These are phyloP conservation scores for Cavia aperea DNA, from an alignment of 2,113 vertebrate genomes.

Conservation along the genomic window DNA sequence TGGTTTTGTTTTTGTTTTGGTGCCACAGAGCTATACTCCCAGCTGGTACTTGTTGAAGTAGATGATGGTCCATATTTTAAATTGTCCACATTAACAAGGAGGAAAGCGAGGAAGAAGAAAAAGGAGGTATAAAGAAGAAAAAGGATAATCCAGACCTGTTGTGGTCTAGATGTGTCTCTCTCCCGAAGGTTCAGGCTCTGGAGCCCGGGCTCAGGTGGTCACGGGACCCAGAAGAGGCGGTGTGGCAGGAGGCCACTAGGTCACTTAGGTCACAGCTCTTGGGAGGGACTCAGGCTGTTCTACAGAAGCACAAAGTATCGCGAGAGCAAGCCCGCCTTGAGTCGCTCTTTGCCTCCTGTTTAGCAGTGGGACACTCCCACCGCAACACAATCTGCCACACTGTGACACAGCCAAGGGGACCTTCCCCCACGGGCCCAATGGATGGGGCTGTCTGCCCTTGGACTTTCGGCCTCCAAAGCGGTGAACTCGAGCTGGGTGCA, in stretches of 20 bases:
- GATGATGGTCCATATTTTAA: neutral
- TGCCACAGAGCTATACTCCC: too few species aligned
- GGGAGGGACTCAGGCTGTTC: neutral
- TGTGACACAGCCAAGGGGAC: neutral
- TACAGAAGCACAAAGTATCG: too few species aligned
- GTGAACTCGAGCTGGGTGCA: neutral
- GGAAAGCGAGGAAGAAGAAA: neutral
- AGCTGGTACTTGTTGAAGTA: neutral
- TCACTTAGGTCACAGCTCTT: neutral
- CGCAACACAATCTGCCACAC: neutral
- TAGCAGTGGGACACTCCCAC: neutral
- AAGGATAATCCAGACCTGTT: neutral
- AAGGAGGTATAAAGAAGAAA: neutral
- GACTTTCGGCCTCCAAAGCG: neutral
- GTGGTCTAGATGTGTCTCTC: neutral
- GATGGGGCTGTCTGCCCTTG: neutral
- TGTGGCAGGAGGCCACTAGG: neutral
- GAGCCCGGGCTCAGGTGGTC: neutral
- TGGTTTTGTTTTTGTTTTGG: too few species aligned
- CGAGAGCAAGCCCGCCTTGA: too few species aligned
- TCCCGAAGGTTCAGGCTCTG: neutral
- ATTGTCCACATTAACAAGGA: neutral
- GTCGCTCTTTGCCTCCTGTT: neutral
- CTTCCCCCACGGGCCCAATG: neutral
- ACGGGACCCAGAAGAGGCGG: neutral